These are phyloP conservation scores for Amorpha juglandis DNA, from an alignment of 2,888 invertebrate species.

Conservation along the genomic window DNA sequence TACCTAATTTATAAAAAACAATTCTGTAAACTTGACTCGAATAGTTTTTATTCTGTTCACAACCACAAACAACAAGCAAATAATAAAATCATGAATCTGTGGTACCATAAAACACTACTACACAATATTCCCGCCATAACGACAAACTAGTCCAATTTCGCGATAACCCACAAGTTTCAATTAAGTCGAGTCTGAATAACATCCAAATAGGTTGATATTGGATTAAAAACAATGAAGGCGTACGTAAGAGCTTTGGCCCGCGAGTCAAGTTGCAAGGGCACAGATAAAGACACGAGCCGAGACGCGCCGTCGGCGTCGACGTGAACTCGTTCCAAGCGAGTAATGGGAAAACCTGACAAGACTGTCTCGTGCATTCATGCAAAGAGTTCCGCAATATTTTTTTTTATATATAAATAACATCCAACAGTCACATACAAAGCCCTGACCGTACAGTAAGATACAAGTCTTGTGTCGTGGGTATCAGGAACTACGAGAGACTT, in stretches of 20 bases:
- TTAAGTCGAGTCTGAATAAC: constrained; percentile 15
- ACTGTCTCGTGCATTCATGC: not conserved
- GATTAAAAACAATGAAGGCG: constrained; percentile 27
- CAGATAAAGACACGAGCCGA: constrained; percentile 23
- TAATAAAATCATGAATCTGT: not conserved
- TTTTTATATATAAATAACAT: no score
- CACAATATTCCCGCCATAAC: not conserved
- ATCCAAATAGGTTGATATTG: constrained; percentile 23
- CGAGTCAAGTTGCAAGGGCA: constrained; percentile 30
- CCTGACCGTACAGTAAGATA: no score
- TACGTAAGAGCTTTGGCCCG: constrained; percentile 24
- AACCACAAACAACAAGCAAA: not conserved
- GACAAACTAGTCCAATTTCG: constrained; percentile 15
- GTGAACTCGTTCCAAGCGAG: constrained; percentile 24
- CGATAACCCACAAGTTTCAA: not conserved
- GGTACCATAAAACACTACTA: not conserved
- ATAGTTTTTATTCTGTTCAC: no score
- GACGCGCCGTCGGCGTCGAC: constrained; percentile 24
- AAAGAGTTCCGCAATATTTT: constrained; percentile 2
- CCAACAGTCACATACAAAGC: no score
- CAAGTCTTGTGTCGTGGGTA: no score
- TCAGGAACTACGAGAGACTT: no score
- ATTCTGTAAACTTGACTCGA: no score
- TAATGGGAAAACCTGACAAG: constrained; percentile 24
- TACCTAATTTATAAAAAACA: no score